Evolutionary conservation across 2,797 vertebrate genomes (phyloP), one percentile per base, ranked within the genome.

Genomic region (Etheostoma perlongum): DNA sequence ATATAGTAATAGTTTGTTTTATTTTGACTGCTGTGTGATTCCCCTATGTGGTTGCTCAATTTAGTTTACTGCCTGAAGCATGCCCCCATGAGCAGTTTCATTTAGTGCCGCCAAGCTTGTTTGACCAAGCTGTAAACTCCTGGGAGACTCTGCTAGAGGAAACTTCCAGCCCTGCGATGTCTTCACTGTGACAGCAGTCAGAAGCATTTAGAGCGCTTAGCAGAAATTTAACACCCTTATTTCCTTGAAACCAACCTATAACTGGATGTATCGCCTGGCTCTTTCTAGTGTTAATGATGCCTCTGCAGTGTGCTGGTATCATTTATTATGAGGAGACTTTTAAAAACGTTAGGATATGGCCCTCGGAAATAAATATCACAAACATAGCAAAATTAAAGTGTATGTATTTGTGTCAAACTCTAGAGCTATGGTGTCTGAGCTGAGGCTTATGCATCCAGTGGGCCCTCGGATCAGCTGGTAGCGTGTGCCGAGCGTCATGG

Each of bases 371-470:
- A 0, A 66, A 52, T 63, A 23, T 18, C 25, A 44, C 44, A 80
- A 63, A 63, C 30, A 69, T 25, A 63, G 75, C 54, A 57, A 76
- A 78, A 60, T 79, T n/a, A 54, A 70, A 75, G 40, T 68, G 33
- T 53, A 6, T 42, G 12, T 70, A 62, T 68, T 30, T 77, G 42
- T 75, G 69, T 60, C 73, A 40, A 40, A 40, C 36, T 88, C 57
- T 76, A 51, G 53, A 79, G 78, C 51, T 64, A 70, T 79, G 79
- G 72, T 74, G 85, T 91, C 87, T 92, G 82, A 88, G 84, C 75
- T 66, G 62, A 88, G 82, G 77, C 63, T 91, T 91, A 90, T 81
- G 87, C 48, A 90, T 90, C 89, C 79, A 85, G 68, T 65, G 72
- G 69, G 81, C 52, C 54, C 66, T 78, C 61, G 21, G 65, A 90